Percentiles rank a stretch among this genome's conserved stretches.
These are phyloP conservation scores for Deilephila elpenor DNA, from an alignment of 2,888 invertebrate genomes.

Conservation along the genomic window DNA sequence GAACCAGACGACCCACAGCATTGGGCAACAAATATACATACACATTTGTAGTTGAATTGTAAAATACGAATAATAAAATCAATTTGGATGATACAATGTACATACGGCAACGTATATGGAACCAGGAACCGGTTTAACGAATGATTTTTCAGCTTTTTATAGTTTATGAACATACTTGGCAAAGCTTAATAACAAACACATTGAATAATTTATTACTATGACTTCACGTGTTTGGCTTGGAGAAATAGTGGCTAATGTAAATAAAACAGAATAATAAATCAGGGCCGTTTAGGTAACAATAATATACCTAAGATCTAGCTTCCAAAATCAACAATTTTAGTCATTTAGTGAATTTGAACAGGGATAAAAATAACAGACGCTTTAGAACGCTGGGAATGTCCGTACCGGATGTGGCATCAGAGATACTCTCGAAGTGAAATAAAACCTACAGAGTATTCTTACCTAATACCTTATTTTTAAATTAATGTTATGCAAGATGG, in stretches of 20 bases:
- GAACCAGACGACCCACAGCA: slow-evolving; percentile 10
- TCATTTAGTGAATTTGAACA: background rate
- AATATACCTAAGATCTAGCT: background rate
- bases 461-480: background rate
- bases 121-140: slow-evolving; percentile 29
- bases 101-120: slow-evolving; percentile 18
- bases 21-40: slow-evolving; percentile 10
- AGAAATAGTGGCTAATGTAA: background rate
- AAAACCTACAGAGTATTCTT: background rate
- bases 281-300: background rate
- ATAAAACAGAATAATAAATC: background rate
- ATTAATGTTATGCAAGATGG: background rate
- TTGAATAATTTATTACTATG: slow-evolving; percentile 21
- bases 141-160: slow-evolving; percentile 32
- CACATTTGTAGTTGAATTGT: slow-evolving; percentile 24
- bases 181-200: slow-evolving; percentile 24
- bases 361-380: background rate
- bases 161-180: slow-evolving; percentile 28
- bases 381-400: slow-evolving; percentile 60
- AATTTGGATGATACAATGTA: slow-evolving; percentile 27
- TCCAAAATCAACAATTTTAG: background rate
- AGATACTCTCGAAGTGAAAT: background rate
- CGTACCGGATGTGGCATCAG: slow-evolving; percentile 56
- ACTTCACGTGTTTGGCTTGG: background rate
- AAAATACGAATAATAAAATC: slow-evolving; percentile 30